A percentile compares a stretch with the other conserved stretches of the same genome.
Evolutionary conservation across 2,113 vertebrate genomes (phyloP).

Genomic region (Pithys albifrons): DNA sequence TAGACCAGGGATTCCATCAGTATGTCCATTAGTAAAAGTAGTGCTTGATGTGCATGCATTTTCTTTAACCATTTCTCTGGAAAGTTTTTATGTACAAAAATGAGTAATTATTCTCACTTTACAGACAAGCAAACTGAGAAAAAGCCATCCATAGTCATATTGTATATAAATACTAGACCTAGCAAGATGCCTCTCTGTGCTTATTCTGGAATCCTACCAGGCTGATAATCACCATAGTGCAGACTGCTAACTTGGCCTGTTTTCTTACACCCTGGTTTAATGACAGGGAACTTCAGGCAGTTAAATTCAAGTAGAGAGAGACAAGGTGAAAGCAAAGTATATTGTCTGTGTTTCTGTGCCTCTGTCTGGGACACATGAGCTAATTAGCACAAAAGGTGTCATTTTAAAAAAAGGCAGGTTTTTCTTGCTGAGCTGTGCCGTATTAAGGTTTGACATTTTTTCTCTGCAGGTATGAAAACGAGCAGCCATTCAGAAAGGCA

Average conservation of each 20-base stretch:
- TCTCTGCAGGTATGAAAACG: constrained; percentile 85
- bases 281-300: not conserved
- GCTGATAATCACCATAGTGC: rapidly evolving
- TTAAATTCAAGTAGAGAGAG: not conserved
- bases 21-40: rapidly evolving
- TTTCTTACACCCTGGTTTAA: not conserved
- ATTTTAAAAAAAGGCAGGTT: not conserved
- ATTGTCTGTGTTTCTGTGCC: not conserved
- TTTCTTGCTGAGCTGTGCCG: not conserved
- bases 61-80: not conserved
- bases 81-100: not conserved
- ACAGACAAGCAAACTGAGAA: not conserved
- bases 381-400: not conserved
- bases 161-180: not conserved
- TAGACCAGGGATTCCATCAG: not conserved
- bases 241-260: not conserved
- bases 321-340: not conserved
- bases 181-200: too few relatives aligned
- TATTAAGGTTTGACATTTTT: not conserved
- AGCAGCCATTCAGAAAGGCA: constrained; percentile 88
- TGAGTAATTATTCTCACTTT: not conserved
- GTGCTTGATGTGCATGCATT: rapidly evolving
- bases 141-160: not conserved
- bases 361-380: not conserved
- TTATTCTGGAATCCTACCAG: too few relatives aligned